phyloP scores from a whole-genome alignment of 1,140 invertebrate species.

The Drosophila pachea region DNA sequence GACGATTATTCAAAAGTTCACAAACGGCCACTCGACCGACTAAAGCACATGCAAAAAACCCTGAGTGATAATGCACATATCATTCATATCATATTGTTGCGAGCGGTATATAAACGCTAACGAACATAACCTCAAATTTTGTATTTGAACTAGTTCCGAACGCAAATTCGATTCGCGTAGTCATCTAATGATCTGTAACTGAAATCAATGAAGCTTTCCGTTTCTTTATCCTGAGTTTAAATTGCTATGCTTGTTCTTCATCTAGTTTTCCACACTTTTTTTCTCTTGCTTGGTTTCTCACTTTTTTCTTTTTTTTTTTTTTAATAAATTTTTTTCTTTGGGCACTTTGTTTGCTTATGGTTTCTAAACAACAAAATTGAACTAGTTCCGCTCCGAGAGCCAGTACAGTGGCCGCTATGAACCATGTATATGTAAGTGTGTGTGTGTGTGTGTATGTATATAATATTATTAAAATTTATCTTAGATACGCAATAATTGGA shows the following conservation, averaged over 20 bases:
- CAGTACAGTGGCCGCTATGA: constrained; percentile 4
- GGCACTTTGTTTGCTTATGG: not conserved
- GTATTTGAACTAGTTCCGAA: constrained; percentile 1
- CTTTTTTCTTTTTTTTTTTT: too few species aligned
- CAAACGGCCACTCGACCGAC: constrained; percentile 1
- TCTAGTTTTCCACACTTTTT: too few species aligned
- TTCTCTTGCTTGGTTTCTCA: too few species aligned
- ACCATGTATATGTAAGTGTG: not conserved
- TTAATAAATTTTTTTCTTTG: too few species aligned
- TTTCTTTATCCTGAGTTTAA: too few species aligned
- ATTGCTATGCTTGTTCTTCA: too few species aligned
- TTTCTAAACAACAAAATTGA: not conserved
- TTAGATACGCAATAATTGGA: not conserved
- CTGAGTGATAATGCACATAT: not conserved
- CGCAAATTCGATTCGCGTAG: too few species aligned
- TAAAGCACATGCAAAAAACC: not conserved
- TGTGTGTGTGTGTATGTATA: not conserved
- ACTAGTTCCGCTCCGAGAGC: constrained; percentile 1
- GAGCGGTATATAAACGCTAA: not conserved
- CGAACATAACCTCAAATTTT: too few species aligned
- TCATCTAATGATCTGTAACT: too few species aligned
- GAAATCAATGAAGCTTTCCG: too few species aligned
- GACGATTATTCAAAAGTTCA: not conserved
- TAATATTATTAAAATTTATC: not conserved
- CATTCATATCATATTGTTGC: not conserved